phyloP scores from a whole-genome alignment of 2,113 vertebrate genomes.

The Macaca mulatta region DNA sequence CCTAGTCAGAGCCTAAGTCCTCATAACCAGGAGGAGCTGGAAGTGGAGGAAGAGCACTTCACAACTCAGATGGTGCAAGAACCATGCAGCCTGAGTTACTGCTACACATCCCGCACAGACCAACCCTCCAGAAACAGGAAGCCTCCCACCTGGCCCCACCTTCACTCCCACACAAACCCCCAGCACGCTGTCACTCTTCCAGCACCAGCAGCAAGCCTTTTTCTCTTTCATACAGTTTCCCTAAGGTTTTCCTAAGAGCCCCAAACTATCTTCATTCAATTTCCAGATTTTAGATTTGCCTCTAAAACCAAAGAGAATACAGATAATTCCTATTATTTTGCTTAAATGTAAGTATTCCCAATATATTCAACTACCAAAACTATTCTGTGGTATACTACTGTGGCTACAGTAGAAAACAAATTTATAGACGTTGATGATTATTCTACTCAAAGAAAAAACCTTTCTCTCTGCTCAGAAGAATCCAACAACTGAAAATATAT shows the following conservation, averaged over 20 bases:
- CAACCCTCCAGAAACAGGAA: not conserved
- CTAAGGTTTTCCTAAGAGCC: not conserved
- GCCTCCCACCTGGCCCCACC: not conserved
- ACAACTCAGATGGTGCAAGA: accelerated
- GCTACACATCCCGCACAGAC: too few species aligned
- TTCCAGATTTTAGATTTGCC: not conserved
- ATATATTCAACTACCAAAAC: not conserved
- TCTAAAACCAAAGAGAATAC: not conserved
- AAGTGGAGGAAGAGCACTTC: accelerated
- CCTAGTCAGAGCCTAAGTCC: too few species aligned
- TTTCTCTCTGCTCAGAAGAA: conserved; percentile 5
- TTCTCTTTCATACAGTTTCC: not conserved
- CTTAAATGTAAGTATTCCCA: not conserved
- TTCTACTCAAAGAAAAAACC: not conserved
- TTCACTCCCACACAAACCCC: accelerated
- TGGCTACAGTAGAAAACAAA: not conserved
- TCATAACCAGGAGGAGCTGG: not conserved
- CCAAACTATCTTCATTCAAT: not conserved
- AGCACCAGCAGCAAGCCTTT: not conserved
- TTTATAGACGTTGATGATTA: not conserved
- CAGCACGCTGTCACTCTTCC: not conserved
- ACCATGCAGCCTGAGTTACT: too few species aligned
- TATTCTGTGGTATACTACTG: not conserved
- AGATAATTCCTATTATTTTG: not conserved
- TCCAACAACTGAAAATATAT: conserved; percentile 8